A percentile compares a stretch with the other conserved stretches of the same genome.
phyloP scores from a whole-genome alignment of 2,113 vertebrate genomes.

The Todiramphus chloris region DNA sequence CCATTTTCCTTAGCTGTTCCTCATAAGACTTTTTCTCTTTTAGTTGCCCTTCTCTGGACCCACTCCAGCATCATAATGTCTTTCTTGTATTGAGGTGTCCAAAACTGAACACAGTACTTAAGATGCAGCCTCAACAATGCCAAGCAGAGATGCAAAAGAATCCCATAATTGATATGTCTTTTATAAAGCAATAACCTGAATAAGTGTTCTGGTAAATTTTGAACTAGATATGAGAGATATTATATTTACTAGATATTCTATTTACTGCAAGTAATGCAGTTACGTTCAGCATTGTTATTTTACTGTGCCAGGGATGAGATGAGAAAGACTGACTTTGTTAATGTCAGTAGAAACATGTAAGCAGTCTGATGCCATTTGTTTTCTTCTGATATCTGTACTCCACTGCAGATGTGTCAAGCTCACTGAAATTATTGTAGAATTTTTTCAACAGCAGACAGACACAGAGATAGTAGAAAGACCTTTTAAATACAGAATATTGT shows the following conservation, averaged over 20 bases:
- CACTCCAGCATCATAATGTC: no score
- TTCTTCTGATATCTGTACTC: background rate
- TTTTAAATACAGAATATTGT: constrained; percentile 30
- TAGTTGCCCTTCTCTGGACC: no score
- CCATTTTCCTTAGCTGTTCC: no score
- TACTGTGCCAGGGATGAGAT: background rate
- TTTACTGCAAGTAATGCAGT: background rate
- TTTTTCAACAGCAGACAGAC: background rate
- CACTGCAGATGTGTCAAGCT: background rate
- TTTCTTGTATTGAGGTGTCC: no score
- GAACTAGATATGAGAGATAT: background rate
- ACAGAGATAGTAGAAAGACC: background rate
- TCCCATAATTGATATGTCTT: fast-evolving
- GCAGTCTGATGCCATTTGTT: background rate
- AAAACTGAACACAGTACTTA: no score
- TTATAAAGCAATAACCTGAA: background rate
- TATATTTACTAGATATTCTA: background rate
- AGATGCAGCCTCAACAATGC: no score
- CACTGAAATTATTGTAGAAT: background rate
- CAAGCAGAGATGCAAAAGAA: background rate
- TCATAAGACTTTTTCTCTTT: no score
- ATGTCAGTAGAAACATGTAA: background rate
- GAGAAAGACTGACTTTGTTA: background rate
- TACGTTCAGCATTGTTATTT: background rate
- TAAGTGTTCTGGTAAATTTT: background rate